Evolutionary conservation across 2,113 vertebrate species (phyloP).

Genomic region (Romanogobio albipinnatus): DNA sequence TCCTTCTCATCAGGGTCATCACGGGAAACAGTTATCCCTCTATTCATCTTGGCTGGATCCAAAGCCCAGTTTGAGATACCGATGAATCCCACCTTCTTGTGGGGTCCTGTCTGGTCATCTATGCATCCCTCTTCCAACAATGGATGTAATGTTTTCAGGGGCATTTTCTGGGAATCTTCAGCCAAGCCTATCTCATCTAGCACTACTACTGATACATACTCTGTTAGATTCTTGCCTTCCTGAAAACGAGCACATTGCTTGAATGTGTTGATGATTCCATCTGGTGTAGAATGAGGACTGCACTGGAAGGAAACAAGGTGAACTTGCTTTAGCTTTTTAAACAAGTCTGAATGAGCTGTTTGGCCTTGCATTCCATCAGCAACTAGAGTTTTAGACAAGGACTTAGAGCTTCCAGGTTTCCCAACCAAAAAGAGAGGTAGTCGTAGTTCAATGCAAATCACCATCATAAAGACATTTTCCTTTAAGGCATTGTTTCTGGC

Average conservation of each 20-base stretch:
- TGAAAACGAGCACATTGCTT: conserved; percentile 95
- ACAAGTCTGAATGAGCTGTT: conserved; percentile 86
- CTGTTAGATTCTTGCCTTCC: conserved; percentile 88
- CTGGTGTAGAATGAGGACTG: conserved; percentile 95
- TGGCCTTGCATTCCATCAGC: conserved; percentile 95
- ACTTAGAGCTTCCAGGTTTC: conserved; percentile 97
- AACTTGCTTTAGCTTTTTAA: conserved; percentile 87
- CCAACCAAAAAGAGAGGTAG: conserved; percentile 96
- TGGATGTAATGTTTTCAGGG: conserved; percentile 93
- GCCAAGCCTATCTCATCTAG: conserved; percentile 96
- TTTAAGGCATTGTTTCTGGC: conserved; percentile 91
- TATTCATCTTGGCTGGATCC: conserved; percentile 98
- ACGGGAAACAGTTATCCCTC: conserved; percentile 93
- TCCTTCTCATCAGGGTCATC: conserved; percentile 84
- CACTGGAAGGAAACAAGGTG: conserved; percentile 97
- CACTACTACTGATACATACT: conserved; percentile 94
- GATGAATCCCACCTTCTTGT: conserved; percentile 94
- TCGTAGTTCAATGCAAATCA: conserved; percentile 91
- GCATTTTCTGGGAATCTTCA: conserved; percentile 96
- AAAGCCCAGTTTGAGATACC: conserved; percentile 98
- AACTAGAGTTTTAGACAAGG: conserved; percentile 94
- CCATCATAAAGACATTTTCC: conserved; percentile 99
- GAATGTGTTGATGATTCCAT: conserved; percentile 95
- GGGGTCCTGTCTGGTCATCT: conserved; percentile 86
- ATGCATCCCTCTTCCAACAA: conserved; percentile 95